Percentiles rank a stretch among this genome's conserved stretches.
Evolutionary conservation across 2,888 invertebrate genomes (phyloP).

Genomic region (Zonitis immaculata): DNA sequence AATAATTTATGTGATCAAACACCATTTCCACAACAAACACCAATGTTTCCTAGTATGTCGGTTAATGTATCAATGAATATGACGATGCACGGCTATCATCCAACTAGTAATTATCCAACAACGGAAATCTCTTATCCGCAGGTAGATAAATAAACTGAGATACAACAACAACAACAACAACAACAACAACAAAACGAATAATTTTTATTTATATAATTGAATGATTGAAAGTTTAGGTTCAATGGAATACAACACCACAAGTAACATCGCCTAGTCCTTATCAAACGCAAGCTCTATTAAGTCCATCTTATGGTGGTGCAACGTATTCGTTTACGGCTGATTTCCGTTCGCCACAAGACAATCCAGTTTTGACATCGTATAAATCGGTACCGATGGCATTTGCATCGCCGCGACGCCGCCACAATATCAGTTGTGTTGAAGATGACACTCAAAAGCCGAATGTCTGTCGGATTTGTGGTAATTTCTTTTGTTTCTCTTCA

Average conservation of each 20-base stretch:
- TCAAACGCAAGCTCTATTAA: constrained; percentile 60
- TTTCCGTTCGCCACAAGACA: constrained; percentile 63
- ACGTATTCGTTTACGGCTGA: constrained; percentile 83
- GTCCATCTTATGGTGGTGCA: constrained; percentile 64
- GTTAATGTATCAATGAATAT: constrained; percentile 98
- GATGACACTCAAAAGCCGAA: constrained; percentile 80
- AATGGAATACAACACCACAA: constrained; percentile 64
- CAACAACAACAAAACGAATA: too few species aligned
- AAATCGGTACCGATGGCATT: constrained; percentile 53
- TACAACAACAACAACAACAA: too few species aligned
- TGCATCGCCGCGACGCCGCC: constrained; percentile 44
- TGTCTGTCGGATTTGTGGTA: constrained; percentile 87
- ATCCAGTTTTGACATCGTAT: constrained; percentile 55
- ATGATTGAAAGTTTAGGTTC: constrained; percentile 52
- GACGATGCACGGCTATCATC: constrained; percentile 84
- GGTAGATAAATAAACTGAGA: too few species aligned
- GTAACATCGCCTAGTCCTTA: constrained; percentile 50
- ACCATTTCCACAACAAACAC: constrained; percentile 37
- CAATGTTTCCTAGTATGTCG: constrained; percentile 87
- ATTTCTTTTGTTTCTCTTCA: constrained; percentile 16
- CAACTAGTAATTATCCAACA: constrained; percentile 46
- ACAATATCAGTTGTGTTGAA: constrained; percentile 46
- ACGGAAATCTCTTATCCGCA: constrained; percentile 65
- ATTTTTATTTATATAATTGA: too few species aligned
- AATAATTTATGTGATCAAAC: constrained; percentile 38